Evolutionary conservation across 2,113 vertebrate genomes (phyloP).

Genomic region (Orcinus orca): DNA sequence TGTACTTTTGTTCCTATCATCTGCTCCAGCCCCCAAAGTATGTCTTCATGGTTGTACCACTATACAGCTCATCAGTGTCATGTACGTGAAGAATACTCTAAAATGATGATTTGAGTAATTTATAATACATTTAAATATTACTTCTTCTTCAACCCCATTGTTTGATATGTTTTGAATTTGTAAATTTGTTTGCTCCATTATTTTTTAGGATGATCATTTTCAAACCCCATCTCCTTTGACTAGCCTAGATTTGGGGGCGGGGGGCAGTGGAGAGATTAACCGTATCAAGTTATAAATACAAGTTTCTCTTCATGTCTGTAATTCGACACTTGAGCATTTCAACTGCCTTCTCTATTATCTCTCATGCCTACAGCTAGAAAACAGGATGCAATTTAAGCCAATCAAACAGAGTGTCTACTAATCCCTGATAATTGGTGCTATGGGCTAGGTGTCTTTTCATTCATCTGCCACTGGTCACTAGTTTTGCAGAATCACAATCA

Average conservation of each 20-base stretch:
- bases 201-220: constrained; percentile 26
- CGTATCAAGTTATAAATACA: neutral
- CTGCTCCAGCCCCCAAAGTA: neutral
- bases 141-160: neutral
- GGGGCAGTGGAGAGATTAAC: neutral
- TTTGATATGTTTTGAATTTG: neutral
- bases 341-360: neutral
- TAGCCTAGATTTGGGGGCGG: neutral
- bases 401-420: neutral
- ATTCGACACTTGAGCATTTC: neutral
- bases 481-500: constrained; percentile 22
- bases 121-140: constrained; percentile 5
- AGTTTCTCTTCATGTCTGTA: neutral
- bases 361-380: neutral
- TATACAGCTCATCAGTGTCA: neutral
- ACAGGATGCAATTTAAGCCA: constrained; percentile 33
- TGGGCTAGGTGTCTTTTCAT: neutral
- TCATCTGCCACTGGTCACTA: neutral
- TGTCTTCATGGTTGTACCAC: neutral
- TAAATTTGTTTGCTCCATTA: neutral
- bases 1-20: neutral
- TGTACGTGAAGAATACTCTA: neutral
- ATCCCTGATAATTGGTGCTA: neutral
- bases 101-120: neutral
- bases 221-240: neutral